Base-by-base conservation (phyloP, 1,140 invertebrate species). In the Cardiocondyla obscurior region DNA sequence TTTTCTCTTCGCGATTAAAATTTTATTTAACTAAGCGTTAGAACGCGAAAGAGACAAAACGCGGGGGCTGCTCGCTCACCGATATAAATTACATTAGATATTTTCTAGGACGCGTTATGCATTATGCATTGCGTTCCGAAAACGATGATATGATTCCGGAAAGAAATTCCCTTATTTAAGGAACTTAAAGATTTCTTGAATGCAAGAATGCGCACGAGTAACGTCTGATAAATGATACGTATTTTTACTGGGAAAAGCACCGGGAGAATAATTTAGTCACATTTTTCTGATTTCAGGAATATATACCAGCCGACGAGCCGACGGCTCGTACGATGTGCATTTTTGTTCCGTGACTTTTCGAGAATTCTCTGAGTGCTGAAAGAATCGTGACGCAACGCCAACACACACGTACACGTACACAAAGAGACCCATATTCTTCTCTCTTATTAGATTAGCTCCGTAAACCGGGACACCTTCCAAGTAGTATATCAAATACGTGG, bases 241-340 rank as follows among this genome's bases (percentile, higher is more conserved):
- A 64, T 49, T 69, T 69, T 67, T 53, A 69, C 46, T 7, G 36
- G 12, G 10, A 28, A n/a, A 36, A 30, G 14, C 57, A 14, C 53
- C 8, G 28, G 19, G 12, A 79, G 62, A 67, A 39, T 79, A 79
- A 79, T 79, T 12, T 79, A 69, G 22, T 67, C 60, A 25, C 62
- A 67, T 67, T 69, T 79, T 69, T 79, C 74, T 51, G 62, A 77
- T 67, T 67, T 65, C 10, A 39, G 5, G 44, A 51, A 77, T 79
- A 65, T 53, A 64, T 33, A 44, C 14, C 19, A 22, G 46, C 62
- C 33, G 19, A 67, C 62, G 33, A 67, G 58, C 58, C 44, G 60
- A 67, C 22, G n/a, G n/a, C 30, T 42, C 39, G 14, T n/a, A 46
- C n/a, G 28, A 46, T 28, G 57, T 25, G 60, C 22, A 65, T 67